Evolutionary conservation across 2,797 vertebrate genomes (phyloP), one percentile per base, ranked within the genome.

Genomic region (Siniperca obscura): DNA sequence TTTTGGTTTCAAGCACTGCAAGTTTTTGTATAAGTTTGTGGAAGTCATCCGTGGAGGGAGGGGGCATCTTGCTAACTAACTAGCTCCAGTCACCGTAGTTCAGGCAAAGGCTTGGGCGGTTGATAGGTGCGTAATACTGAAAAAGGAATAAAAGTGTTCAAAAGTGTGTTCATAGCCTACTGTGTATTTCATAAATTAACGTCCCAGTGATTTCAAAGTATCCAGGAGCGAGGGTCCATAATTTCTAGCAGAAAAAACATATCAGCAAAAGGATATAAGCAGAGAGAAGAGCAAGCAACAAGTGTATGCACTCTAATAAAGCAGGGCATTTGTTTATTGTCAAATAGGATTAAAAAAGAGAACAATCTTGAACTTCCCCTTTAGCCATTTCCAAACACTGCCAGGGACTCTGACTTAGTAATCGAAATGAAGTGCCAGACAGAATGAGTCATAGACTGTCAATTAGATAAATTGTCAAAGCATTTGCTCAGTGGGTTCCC

Each of bases 401-500:
- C 78, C 61, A 17, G 30, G 21, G 57, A 85, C 46, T 76, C 5
- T 0, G 73, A 86, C 62, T 83, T 67, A 38, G 78, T 82, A 86
- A 86, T 62, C 86, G 79, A 90, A 88, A 88, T 86, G 75, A 86
- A 90, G 79, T 86, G 85, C 71, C 85, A 88, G 82, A 73, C 85
- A 65, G 74, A 90, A 84, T 92, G 92, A 91, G 85, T 92, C 90
- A 93, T 82, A 85, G 86, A 78, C 84, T 92, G 91, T 90, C 87
- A 92, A 92, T 93, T 90, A 91, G 88, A 92, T 89, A 83, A 91
- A 91, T 85, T 87, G 88, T 90, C 88, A 87, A 86, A 90, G 82
- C 84, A 70, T 91, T 91, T 87, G 72, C 82, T 88, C 89, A 72
- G 80, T 73, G 85, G 77, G 82, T 80, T 92, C 78, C 85, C 82